Base-by-base conservation (phyloP, 2,797 vertebrate species). In the Fratercula arctica region DNA sequence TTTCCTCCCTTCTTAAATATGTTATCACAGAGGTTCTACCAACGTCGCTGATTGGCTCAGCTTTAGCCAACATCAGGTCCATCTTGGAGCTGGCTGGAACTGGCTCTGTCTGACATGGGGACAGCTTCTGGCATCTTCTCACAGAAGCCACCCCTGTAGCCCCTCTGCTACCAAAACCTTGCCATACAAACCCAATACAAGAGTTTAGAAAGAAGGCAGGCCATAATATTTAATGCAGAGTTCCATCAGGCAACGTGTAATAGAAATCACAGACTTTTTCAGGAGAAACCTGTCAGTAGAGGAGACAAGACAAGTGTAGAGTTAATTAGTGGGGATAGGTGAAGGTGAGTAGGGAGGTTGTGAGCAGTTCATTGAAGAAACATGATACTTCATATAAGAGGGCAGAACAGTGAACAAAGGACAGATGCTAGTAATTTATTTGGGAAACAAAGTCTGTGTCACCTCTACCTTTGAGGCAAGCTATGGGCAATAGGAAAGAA, bases 381-480 rank as follows among this genome's bases (percentile, higher is more conserved):
- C 53, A 59, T 41, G 73, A 21, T 67, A 76, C 31, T 66, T 67
- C 54, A 51, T 29, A n/a, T 41, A 85, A 75, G 51, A 59, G 25
- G 37, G 46, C 26, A 76, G 37, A 68, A 46, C 31, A 20, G 45
- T 59, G 53, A 85, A 85, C 63, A 76, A 57, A 91, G 89, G 61
- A 50, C 35, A 60, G 41, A 63, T 73, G 60, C 57, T 89, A 88
- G 83, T 76, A 63, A 69, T 70, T 68, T 80, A 93, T 92, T 95
- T 74, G 86, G 77, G 50, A 63, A 56, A 88, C 87, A 90, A 89
- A 89, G 63, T 53, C 74, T 72, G 35, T 76, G 64, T 92, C 92
- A 93, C 41, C 93, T 92, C 59, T 66, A 59, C 82, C 94, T 90
- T 83, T 45, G 43, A 96, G 94, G 88, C 82, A 96, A 91, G 77